Percentiles rank a stretch among this genome's conserved stretches.
phyloP scores from a whole-genome alignment of 2,888 invertebrate genomes.

The Caradrina clavipalpis region DNA sequence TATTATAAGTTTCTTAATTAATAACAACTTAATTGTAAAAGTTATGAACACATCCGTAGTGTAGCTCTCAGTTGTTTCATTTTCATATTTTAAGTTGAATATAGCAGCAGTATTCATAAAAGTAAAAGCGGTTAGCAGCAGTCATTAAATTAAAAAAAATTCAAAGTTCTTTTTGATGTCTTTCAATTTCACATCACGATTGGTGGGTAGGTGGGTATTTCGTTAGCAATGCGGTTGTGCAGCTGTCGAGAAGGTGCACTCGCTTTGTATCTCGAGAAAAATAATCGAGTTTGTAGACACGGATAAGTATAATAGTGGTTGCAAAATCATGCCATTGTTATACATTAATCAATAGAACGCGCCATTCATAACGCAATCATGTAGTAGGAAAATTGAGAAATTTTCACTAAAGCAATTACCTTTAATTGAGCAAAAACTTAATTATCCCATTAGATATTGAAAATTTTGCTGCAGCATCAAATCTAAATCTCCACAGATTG shows the following conservation, averaged over 20 bases:
- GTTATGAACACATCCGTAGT: constrained; percentile 21
- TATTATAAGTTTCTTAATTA: constrained; percentile 7
- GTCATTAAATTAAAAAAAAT: not conserved
- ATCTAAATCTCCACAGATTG: constrained; percentile 52
- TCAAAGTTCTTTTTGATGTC: constrained; percentile 4
- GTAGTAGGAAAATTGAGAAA: constrained; percentile 40
- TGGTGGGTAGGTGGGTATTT: constrained; percentile 15
- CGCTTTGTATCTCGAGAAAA: constrained; percentile 51
- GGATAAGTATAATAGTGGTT: constrained; percentile 62
- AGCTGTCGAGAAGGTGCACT: constrained; percentile 47
- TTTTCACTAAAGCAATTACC: constrained; percentile 23
- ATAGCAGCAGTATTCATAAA: not conserved
- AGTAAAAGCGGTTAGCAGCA: not conserved
- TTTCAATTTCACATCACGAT: constrained; percentile 30
- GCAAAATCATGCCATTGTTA: constrained; percentile 72
- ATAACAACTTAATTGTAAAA: constrained; percentile 15
- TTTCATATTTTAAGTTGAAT: not conserved
- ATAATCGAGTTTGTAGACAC: constrained; percentile 58
- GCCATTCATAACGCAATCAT: constrained; percentile 56
- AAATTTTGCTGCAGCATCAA: constrained; percentile 65
- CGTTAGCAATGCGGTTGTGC: constrained; percentile 35
- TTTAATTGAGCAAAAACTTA: constrained; percentile 23
- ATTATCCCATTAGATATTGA: constrained; percentile 27
- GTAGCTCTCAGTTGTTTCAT: constrained; percentile 19
- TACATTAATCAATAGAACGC: constrained; percentile 64